Conservation (phyloP, 2,888 invertebrate species). For the Monopis laevigella region DNA sequence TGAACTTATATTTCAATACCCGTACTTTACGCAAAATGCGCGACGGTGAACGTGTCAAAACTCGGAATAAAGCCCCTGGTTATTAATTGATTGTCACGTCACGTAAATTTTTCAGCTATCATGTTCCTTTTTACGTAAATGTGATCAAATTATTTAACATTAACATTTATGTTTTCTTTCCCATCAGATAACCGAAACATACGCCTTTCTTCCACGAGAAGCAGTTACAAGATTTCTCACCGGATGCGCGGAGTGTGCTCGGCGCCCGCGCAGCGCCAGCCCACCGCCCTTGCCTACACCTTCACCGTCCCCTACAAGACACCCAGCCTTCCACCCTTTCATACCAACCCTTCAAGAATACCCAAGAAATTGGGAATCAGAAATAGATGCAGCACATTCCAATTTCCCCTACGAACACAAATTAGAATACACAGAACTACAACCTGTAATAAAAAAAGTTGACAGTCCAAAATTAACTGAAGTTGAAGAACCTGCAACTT, state of each 20-base stretch:
- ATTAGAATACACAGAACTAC: conserved; percentile 50
- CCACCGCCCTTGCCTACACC: conserved; percentile 64
- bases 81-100: no score
- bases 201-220: conserved; percentile 94
- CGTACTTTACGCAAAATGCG: no score
- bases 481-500: conserved; percentile 46
- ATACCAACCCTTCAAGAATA: conserved; percentile 53
- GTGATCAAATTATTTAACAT: no score
- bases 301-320: conserved; percentile 57
- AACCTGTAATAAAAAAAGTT: conserved; percentile 50
- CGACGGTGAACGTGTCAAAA: no score
- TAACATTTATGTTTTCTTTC: conserved; percentile 32
- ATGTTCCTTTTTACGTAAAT: no score
- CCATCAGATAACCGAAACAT: conserved; percentile 94
- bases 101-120: no score
- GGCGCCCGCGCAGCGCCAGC: conserved; percentile 75
- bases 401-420: conserved; percentile 51
- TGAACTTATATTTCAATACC: no score
- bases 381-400: conserved; percentile 59
- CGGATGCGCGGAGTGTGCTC: conserved; percentile 93
- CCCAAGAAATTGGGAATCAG: conserved; percentile 61
- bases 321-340: conserved; percentile 51
- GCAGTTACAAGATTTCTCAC: conserved; percentile 96
- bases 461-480: conserved; percentile 48
- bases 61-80: no score